phyloP scores from a whole-genome alignment of 1,140 invertebrate genomes.

The Anoplophora glabripennis region DNA sequence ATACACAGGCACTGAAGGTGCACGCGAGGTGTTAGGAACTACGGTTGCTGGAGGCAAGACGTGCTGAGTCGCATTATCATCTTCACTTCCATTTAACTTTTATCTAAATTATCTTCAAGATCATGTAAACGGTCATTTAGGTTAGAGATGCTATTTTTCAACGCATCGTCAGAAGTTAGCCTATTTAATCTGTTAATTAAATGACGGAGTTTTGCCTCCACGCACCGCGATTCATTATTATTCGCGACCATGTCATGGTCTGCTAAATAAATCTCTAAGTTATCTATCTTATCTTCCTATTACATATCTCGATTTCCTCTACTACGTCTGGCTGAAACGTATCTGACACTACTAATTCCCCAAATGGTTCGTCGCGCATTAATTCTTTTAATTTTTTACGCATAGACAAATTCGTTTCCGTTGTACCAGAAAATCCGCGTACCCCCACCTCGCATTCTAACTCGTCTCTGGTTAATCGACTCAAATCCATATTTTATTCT shows the following conservation, averaged over 20 bases:
- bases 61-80: background rate
- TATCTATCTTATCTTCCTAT: background rate
- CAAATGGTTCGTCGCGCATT: no score
- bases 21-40: conserved; percentile 5
- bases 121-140: no score
- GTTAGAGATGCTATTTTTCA: background rate
- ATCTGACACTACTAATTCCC: no score
- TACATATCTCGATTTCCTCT: background rate
- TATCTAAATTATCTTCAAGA: no score
- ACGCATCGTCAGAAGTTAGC: conserved; percentile 1
- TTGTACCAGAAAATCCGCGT: background rate
- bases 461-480: background rate
- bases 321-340: no score
- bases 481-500: no score
- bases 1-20: no score
- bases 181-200: background rate
- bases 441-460: background rate
- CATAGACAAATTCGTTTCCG: background rate
- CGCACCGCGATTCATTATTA: background rate
- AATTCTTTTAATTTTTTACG: no score
- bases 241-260: background rate
- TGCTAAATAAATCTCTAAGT: conserved; percentile 5
- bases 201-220: no score
- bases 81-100: no score
- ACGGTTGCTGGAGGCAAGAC: background rate